Base-by-base conservation (phyloP, 1,140 invertebrate genomes). In the Aphaenogaster rudis region DNA sequence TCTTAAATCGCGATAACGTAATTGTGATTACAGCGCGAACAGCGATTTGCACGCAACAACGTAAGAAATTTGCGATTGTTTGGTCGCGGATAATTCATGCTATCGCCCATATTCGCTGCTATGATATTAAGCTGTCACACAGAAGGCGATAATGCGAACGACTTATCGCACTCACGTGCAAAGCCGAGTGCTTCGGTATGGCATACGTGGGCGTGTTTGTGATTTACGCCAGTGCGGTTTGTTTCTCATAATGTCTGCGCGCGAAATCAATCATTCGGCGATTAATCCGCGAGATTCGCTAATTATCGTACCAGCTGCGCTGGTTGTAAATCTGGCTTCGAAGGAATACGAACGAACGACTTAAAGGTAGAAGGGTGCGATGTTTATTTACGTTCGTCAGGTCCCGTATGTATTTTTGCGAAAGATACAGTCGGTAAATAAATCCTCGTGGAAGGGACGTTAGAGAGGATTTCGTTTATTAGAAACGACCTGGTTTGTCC, bases 91-190 rank as follows among this genome's bases (percentile, higher is more conserved):
- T 74, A 28, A 80, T 17, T 69, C 50, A 52, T 52, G 28, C 69
- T 74, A 59, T 54, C 42, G 33, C 72, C 28, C 36, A 67, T 78
- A 67, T 69, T 77, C 66, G 50, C 48, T 66, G 39, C 66, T 36
- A n/a, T 78, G 69, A 88, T 86, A 88, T 88, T 88, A 80, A 81
- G 77, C 69, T 69, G 87, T 88, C 84, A 57, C 85, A 52, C 54
- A n/a, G 39, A 77, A 57, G 59, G 63, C 63, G 87, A 88, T 88
- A 88, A 78, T 67, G 66, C 63, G 57, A 71, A 74, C 67, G 81
- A 88, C 86, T 88, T 85, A 88, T 88, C 86, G 79, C 67, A 15
- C 67, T 82, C 66, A 61, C 57, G 78, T 39, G 66, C 79, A 59
- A 61, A 33, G 66, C 63, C 59, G 50, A 48, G 63, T 67, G 45